A percentile compares a stretch with the other conserved stretches of the same genome.
Conservation (phyloP, 2,113 vertebrate species). For the Danionella cerebrum region DNA sequence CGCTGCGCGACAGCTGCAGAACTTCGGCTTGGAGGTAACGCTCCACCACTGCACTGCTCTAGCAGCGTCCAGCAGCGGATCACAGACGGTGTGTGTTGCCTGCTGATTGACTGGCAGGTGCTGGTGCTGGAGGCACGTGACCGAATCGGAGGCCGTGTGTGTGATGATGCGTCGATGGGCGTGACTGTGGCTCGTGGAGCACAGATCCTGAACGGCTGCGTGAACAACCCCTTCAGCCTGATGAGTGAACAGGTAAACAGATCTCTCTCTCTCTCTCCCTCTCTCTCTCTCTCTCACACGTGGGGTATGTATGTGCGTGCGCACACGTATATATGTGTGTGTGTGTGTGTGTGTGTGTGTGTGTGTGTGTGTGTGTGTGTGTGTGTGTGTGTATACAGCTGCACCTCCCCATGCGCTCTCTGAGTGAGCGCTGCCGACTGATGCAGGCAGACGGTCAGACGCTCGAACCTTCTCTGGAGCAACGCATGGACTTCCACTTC, state of each 20-base stretch:
- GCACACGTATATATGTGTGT: too few species aligned
- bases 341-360: background rate
- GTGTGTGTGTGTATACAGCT: slow-evolving; percentile 63
- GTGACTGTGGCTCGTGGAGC: slow-evolving; percentile 85
- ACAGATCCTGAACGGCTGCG: slow-evolving; percentile 92
- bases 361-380: too few species aligned
- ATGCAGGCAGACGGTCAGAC: slow-evolving; percentile 89
- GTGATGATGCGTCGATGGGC: slow-evolving; percentile 84
- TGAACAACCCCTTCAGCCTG: slow-evolving; percentile 94
- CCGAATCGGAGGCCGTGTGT: slow-evolving; percentile 88
- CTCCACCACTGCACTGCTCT: background rate
- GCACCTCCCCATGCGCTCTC: slow-evolving; percentile 88
- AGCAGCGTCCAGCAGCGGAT: too few species aligned
- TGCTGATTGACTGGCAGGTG: slow-evolving; percentile 63
- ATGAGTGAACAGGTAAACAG: slow-evolving; percentile 93
- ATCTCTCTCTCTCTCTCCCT: background rate
- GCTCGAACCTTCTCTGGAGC: slow-evolving; percentile 89
- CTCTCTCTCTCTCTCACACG: background rate
- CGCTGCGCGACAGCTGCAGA: slow-evolving; percentile 86
- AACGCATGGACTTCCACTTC: slow-evolving; percentile 99
- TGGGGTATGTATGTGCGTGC: too few species aligned
- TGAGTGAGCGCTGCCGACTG: slow-evolving; percentile 90
- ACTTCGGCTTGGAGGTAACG: slow-evolving; percentile 89
- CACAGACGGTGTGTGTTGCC: background rate
- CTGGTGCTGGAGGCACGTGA: slow-evolving; percentile 88